Evolutionary conservation across 1,140 invertebrate species (phyloP).

Genomic region (Pseudomyrmex dendroicus): DNA sequence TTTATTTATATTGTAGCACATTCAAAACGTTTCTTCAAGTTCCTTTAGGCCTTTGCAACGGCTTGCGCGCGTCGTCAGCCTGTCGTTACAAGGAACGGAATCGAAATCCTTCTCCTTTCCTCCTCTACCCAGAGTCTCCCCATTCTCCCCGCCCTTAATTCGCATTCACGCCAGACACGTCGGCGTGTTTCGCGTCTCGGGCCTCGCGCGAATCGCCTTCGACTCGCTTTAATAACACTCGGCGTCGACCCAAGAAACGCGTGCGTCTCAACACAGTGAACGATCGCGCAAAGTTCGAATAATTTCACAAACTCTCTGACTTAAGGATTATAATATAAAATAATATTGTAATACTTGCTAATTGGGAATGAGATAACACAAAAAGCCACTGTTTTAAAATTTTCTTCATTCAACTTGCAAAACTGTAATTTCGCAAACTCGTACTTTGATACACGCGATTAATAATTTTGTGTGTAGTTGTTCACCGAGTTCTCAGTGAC

Average conservation of each 20-base stretch:
- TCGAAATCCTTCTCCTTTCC: slow-evolving; percentile 32
- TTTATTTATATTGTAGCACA: slow-evolving; percentile 13
- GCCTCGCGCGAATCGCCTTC: slow-evolving; percentile 46
- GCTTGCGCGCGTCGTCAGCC: slow-evolving; percentile 4
- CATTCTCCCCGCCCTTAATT: slow-evolving; percentile 36
- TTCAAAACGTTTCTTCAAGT: background rate
- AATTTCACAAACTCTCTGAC: background rate
- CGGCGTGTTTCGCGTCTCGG: slow-evolving; percentile 46
- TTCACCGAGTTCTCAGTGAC: too few species aligned
- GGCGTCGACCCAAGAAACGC: slow-evolving; percentile 1
- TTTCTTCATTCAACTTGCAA: too few species aligned
- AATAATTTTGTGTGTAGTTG: too few species aligned
- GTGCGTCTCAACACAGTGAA: background rate
- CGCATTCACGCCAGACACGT: slow-evolving; percentile 56
- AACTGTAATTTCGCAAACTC: too few species aligned
- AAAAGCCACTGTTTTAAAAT: too few species aligned
- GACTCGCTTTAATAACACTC: slow-evolving; percentile 54
- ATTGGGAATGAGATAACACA: background rate
- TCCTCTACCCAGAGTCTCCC: background rate
- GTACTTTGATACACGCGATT: too few species aligned
- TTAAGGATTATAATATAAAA: too few species aligned
- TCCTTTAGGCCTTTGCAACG: background rate
- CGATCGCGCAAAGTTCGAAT: background rate
- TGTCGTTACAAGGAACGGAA: slow-evolving; percentile 42
- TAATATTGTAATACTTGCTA: background rate